A percentile compares a stretch with the other conserved stretches of the same genome.
These are phyloP conservation scores for Eristalis tenax DNA, from an alignment of 2,888 invertebrate genomes.

Conservation along the genomic window DNA sequence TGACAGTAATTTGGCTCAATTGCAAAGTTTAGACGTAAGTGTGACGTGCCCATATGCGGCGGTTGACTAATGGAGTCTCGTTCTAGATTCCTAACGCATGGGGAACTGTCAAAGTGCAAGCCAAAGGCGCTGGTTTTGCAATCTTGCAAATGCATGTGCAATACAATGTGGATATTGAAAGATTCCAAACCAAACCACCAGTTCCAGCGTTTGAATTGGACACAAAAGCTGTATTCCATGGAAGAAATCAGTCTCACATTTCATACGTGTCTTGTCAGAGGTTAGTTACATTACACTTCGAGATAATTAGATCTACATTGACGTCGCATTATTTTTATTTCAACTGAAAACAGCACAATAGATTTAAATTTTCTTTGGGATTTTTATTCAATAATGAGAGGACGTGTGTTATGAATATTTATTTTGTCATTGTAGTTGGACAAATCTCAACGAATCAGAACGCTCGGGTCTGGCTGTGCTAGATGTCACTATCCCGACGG, in stretches of 20 bases:
- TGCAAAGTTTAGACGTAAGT: constrained; percentile 89
- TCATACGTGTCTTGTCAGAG: constrained; percentile 92
- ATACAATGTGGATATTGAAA: constrained; percentile 92
- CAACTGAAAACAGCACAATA: no score
- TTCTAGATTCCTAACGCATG: constrained; percentile 93
- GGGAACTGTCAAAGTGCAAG: constrained; percentile 96
- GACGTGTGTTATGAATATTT: not conserved
- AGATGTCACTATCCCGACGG: constrained; percentile 93
- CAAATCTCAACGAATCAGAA: constrained; percentile 87
- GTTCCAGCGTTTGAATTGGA: constrained; percentile 89
- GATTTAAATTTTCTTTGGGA: not conserved
- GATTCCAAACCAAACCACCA: constrained; percentile 93
- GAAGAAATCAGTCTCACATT: constrained; percentile 96
- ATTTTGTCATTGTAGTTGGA: constrained; percentile 85
- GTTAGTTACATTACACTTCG: constrained; percentile 81
- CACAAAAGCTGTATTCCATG: constrained; percentile 89
- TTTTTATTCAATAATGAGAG: not conserved
- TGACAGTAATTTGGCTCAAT: constrained; percentile 88
- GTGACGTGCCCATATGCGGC: not conserved
- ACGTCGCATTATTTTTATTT: no score
- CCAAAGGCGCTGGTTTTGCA: constrained; percentile 96
- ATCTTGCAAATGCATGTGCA: constrained; percentile 96
- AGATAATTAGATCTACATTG: no score
- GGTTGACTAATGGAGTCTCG: not conserved
- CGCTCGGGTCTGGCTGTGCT: constrained; percentile 94